Conservation (phyloP, 1,140 invertebrate genomes). For the Panulirus ornatus region DNA sequence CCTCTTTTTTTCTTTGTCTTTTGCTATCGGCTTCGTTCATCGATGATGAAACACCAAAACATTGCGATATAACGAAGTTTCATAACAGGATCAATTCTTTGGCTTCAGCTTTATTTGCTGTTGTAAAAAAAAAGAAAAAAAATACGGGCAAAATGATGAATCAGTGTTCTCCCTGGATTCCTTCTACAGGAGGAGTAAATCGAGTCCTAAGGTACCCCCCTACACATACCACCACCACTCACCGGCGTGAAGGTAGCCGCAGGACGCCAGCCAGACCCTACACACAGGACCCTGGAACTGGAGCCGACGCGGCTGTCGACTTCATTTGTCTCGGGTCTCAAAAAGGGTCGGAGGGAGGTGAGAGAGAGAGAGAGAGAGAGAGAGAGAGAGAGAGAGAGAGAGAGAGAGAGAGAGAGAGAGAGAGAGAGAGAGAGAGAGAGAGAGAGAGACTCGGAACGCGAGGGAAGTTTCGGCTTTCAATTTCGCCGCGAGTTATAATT, state of each 20-base stretch:
- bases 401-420: background rate
- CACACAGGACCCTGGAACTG: background rate
- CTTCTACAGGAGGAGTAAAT: background rate
- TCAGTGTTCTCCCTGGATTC: background rate
- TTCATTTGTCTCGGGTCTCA: constrained; percentile 52
- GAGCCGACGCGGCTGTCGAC: constrained; percentile 46
- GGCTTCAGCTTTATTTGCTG: too few species aligned
- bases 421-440: background rate
- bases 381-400: background rate
- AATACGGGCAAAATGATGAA: background rate
- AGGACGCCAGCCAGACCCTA: background rate
- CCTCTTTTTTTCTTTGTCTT: too few species aligned
- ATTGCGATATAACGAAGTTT: too few species aligned
- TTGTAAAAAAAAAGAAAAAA: constrained; percentile 7
- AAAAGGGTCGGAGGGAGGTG: background rate
- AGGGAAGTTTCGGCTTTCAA: constrained; percentile 47
- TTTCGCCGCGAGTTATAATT: constrained; percentile 53
- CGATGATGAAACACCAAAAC: too few species aligned
- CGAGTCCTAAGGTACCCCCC: background rate
- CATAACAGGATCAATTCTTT: too few species aligned
- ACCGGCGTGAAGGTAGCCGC: background rate
- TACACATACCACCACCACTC: background rate
- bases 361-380: background rate
- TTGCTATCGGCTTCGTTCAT: too few species aligned
- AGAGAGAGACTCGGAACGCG: constrained; percentile 17